These are phyloP conservation scores for Sogatella furcifera DNA, from an alignment of 1,140 invertebrate genomes.

Conservation along the genomic window DNA sequence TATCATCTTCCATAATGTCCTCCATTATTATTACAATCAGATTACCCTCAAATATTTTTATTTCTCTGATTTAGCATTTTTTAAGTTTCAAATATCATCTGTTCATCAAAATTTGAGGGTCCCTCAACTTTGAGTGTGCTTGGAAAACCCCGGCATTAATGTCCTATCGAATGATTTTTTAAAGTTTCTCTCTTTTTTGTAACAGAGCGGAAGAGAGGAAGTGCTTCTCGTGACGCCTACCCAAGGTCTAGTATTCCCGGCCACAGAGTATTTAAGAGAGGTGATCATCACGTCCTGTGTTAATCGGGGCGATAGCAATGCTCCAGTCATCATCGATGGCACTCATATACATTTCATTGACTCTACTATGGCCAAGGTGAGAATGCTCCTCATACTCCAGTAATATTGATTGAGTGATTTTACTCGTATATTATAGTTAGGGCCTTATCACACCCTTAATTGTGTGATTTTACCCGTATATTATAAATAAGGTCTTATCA, in stretches of 20 bases:
- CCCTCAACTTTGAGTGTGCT: too few species aligned
- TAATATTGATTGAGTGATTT: not conserved
- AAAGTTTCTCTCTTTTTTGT: conserved; percentile 8
- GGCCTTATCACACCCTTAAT: too few species aligned
- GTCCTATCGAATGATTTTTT: not conserved
- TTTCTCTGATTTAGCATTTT: too few species aligned
- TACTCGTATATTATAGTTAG: too few species aligned
- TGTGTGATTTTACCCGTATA: too few species aligned
- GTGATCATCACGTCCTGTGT: conserved; percentile 24
- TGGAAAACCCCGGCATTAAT: too few species aligned
- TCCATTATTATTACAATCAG: too few species aligned
- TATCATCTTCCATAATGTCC: too few species aligned
- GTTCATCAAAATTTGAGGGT: too few species aligned
- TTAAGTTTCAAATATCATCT: too few species aligned
- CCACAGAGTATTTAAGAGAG: conserved; percentile 49
- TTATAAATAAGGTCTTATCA: too few species aligned
- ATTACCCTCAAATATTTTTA: too few species aligned
- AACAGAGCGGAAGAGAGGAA: conserved; percentile 22
- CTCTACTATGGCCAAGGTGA: conserved; percentile 47
- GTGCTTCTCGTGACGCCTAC: conserved; percentile 43
- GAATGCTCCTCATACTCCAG: not conserved
- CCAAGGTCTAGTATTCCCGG: conserved; percentile 50
- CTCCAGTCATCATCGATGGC: conserved; percentile 46
- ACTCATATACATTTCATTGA: conserved; percentile 46
- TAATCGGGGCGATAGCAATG: not conserved